Evolutionary conservation across 1,140 invertebrate species (phyloP).

Genomic region (Drosophila melanogaster): Release_6_plus_ISO1_MT NC_004354.4:3711501-3712000

Average conservation of each 20-base stretch:
- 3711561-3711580: background rate
- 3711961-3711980: conserved; percentile 32
- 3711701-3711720: background rate
- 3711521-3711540: conserved; percentile 1
- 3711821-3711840: conserved; percentile 49
- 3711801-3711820: conserved; percentile 67
- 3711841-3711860: conserved; percentile 38
- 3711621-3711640: background rate
- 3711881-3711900: conserved; percentile 12
- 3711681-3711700: background rate
- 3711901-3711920: conserved; percentile 40
- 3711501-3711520: background rate
- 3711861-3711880: conserved; percentile 16
- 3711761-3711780: conserved; percentile 27
- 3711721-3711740: conserved; percentile 21
- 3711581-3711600: background rate
- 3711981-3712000: conserved; percentile 26
- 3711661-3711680: conserved; percentile 18
- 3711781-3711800: conserved; percentile 31
- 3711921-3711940: conserved; percentile 44
- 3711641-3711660: conserved; percentile 7
- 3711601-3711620: background rate
- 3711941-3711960: conserved; percentile 31
- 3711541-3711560: conserved; percentile 1
- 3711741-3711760: conserved; percentile 13